phyloP scores from a whole-genome alignment of 1,140 invertebrate species.

The Phortica variegata region DNA sequence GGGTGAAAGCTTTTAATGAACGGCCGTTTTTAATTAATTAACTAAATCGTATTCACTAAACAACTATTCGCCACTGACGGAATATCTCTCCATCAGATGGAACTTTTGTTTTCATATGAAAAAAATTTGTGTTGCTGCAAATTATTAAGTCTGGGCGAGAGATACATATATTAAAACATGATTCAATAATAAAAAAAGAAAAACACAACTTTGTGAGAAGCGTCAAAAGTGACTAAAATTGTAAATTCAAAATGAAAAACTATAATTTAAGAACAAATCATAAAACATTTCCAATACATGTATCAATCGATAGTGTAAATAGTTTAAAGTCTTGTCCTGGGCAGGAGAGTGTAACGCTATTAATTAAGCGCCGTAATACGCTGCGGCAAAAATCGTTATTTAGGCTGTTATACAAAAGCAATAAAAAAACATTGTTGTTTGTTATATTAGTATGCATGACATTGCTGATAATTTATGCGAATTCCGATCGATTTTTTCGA shows the following conservation, averaged over 20 bases:
- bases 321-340: slow-evolving; percentile 42
- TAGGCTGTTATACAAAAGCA: slow-evolving; percentile 35
- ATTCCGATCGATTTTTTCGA: slow-evolving; percentile 38
- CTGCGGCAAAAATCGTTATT: slow-evolving; percentile 30
- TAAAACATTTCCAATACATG: slow-evolving; percentile 41
- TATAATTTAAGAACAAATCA: slow-evolving; percentile 39
- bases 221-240: too few relatives aligned
- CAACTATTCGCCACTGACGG: too few relatives aligned
- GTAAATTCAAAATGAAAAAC: slow-evolving; percentile 41
- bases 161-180: too few relatives aligned
- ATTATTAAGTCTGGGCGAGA: too few relatives aligned
- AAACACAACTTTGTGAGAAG: too few relatives aligned
- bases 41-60: too few relatives aligned
- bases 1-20: too few relatives aligned
- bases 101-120: too few relatives aligned
- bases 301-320: slow-evolving; percentile 29
- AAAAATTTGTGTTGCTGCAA: too few relatives aligned
- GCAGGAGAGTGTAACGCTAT: slow-evolving; percentile 41
- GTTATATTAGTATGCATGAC: slow-evolving; percentile 39
- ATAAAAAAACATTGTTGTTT: slow-evolving; percentile 36
- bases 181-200: too few relatives aligned
- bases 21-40: too few relatives aligned
- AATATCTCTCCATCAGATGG: too few relatives aligned
- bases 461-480: slow-evolving; percentile 41
- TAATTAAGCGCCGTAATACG: slow-evolving; percentile 33